Conservation (phyloP, 2,797 vertebrate genomes). For the Phaenicophaeus curvirostris region DNA sequence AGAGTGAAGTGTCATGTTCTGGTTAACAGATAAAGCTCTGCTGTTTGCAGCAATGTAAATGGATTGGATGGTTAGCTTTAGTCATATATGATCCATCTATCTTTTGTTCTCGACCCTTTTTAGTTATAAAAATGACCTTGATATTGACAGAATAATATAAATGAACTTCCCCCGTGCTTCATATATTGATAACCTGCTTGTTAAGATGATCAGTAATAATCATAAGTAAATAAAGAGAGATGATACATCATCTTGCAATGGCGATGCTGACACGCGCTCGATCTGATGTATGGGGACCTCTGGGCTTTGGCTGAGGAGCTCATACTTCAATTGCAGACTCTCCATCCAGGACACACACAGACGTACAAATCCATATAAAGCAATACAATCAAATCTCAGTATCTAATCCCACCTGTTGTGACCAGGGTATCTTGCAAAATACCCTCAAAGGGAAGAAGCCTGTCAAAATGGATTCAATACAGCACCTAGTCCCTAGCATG, state of each 20-base stretch:
- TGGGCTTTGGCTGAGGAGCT: neutral
- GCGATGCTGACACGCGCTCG: slow-evolving; percentile 47
- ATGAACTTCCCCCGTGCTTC: slow-evolving; percentile 80
- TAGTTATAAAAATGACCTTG: slow-evolving; percentile 80
- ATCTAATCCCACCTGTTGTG: neutral
- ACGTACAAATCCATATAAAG: neutral
- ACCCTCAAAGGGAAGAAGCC: neutral
- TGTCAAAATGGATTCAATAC: neutral
- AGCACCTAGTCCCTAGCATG: too few species aligned
- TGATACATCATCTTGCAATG: slow-evolving; percentile 71
- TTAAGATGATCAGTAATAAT: slow-evolving; percentile 89
- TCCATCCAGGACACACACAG: neutral
- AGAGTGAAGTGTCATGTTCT: slow-evolving; percentile 32
- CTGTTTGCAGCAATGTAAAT: neutral
- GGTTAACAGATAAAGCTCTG: slow-evolving; percentile 28
- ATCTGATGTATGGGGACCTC: slow-evolving; percentile 63
- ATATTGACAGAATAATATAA: slow-evolving; percentile 85
- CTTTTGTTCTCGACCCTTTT: slow-evolving; percentile 75
- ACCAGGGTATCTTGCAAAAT: neutral
- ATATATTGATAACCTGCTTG: slow-evolving; percentile 86
- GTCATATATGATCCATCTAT: slow-evolving; percentile 66
- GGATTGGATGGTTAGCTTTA: slow-evolving; percentile 75
- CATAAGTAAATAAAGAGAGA: slow-evolving; percentile 83
- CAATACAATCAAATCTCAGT: neutral
- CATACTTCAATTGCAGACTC: neutral